Base-by-base conservation (phyloP, 2,888 invertebrate genomes). In the Matsumyia berberina region DNA sequence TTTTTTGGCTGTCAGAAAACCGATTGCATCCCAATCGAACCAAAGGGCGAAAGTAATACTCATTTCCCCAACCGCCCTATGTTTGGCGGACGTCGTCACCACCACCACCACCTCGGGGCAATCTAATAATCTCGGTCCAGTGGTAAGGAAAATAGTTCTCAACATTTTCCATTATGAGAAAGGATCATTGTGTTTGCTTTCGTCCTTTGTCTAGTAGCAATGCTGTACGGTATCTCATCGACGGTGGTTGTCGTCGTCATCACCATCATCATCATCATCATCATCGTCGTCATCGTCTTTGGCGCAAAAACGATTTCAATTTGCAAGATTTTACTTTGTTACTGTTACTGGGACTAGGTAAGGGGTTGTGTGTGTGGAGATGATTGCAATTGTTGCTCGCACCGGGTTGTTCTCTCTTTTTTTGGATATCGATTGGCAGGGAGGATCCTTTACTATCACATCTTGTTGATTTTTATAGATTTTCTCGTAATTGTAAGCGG, bases 41-140 rank as follows among this genome's bases (percentile, higher is more conserved):
- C 29, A 66, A 66, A 37, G 64, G 37, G 46, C 31, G 17, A 64
- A 62, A 55, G 72, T 37, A 51, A 79, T 64, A 64, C 31, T 33
- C 9, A 39, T 39, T 37, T 66, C 17, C 8, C 6, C 51, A 11
- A 19, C 39, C 44, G 15, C 8, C 62, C 46, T 31, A 33, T 11
- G 58, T 24, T n/a, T 15, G 8, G 9, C 37, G 19, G 6, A n/a
- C 29, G 51, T 11, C 51, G 5, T 29, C 12, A 55, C 5, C 35
- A 15, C 12, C 11, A 37, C 19, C 57, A 19, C 31, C 39, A 55
- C 44, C 78, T 57, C 33, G 37, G 39, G 51, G 19, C 78, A 64
- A 78, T 78, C 78, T 78, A 72, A 78, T 78, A 78, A 78, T 78
- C 70, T 70, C 64, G 64, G 78, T 64, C 57, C 78, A 78, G 70